Evolutionary conservation across 2,113 vertebrate genomes (phyloP).

Genomic region (Thermophis baileyi): DNA sequence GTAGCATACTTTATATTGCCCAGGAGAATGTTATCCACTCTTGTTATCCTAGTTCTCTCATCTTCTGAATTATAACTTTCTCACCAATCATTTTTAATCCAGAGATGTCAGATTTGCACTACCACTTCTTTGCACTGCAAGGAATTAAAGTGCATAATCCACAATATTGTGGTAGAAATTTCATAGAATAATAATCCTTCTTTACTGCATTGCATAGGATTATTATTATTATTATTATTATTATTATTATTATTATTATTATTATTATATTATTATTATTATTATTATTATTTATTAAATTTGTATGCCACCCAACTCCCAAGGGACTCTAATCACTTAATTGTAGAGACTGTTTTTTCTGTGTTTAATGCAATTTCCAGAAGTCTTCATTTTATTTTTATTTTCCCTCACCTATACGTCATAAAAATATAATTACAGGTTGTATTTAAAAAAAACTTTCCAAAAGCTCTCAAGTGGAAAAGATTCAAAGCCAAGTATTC

Average conservation of each 20-base stretch:
- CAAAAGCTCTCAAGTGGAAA: background rate
- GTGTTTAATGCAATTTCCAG: background rate
- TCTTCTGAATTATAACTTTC: constrained; percentile 1
- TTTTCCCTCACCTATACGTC: background rate
- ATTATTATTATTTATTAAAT: too few relatives aligned
- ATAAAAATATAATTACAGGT: background rate
- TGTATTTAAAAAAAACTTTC: background rate
- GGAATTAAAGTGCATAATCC: background rate
- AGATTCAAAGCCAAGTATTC: background rate
- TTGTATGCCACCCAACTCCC: too few relatives aligned
- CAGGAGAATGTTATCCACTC: constrained; percentile 19
- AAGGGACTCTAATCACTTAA: background rate
- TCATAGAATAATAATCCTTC: background rate
- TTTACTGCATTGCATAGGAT: background rate
- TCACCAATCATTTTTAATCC: background rate
- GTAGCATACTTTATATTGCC: constrained; percentile 1
- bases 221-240: too few relatives aligned
- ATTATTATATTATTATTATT: too few relatives aligned
- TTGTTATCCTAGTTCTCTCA: background rate
- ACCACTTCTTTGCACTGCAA: background rate
- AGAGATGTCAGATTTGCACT: background rate
- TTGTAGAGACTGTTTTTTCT: background rate
- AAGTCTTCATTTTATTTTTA: background rate
- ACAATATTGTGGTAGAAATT: background rate
- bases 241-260: too few relatives aligned